These are phyloP conservation scores for Metalampra italica DNA, from an alignment of 2,888 invertebrate species.

Conservation along the genomic window DNA sequence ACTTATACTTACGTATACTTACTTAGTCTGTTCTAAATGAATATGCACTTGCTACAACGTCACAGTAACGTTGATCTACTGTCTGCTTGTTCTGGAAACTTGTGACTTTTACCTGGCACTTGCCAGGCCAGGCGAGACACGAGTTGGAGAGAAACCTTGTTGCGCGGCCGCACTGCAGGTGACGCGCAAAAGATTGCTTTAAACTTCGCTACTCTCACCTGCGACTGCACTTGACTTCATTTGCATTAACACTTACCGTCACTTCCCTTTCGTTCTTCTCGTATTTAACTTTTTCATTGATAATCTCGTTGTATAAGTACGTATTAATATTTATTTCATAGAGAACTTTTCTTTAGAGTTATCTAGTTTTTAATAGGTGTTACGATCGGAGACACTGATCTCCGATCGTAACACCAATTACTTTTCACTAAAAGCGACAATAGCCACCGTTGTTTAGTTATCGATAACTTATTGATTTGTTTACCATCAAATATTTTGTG, in stretches of 20 bases:
- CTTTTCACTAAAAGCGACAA: conserved; percentile 20
- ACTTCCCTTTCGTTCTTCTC: conserved; percentile 11
- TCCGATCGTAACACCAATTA: too few species aligned
- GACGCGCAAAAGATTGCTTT: conserved; percentile 22
- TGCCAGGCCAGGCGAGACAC: conserved; percentile 16
- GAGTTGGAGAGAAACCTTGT: conserved; percentile 24
- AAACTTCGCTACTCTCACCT: conserved; percentile 26
- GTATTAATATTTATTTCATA: too few species aligned
- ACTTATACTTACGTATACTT: too few species aligned
- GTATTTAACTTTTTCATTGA: conserved; percentile 4
- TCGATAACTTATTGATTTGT: not conserved
- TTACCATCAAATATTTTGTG: too few species aligned
- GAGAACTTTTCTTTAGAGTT: too few species aligned
- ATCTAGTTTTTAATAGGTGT: too few species aligned
- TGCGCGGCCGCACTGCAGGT: conserved; percentile 13
- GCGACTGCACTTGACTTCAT: conserved; percentile 37
- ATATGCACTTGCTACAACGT: too few species aligned
- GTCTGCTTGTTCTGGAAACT: not conserved
- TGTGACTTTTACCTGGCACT: conserved; percentile 1
- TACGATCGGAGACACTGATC: too few species aligned
- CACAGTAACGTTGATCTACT: not conserved
- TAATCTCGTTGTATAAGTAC: not conserved
- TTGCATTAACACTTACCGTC: conserved; percentile 42
- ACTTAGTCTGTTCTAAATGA: too few species aligned
- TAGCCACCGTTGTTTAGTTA: conserved; percentile 15